Conservation (phyloP, 2,797 vertebrate genomes). For the Trematomus bernacchii region DNA sequence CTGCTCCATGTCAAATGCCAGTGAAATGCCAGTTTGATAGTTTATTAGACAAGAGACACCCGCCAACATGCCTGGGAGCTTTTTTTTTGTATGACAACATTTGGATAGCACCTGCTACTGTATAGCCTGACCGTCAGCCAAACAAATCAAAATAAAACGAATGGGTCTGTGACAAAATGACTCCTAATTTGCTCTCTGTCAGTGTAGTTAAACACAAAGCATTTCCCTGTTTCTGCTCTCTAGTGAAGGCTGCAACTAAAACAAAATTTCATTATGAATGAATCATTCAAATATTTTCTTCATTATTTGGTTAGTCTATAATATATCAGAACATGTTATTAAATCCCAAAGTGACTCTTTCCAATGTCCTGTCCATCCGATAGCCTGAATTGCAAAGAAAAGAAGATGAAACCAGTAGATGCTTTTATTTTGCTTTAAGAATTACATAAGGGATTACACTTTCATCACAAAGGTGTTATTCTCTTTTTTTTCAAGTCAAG, state of each 20-base stretch:
- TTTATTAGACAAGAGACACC: conserved; percentile 19
- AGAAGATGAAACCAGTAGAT: too few species aligned
- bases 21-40: conserved; percentile 19
- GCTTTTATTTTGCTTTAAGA: too few species aligned
- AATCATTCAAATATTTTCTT: not conserved
- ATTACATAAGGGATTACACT: too few species aligned
- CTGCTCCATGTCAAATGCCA: conserved; percentile 36
- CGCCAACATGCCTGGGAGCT: conserved; percentile 8
- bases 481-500: too few species aligned
- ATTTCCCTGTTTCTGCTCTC: not conserved
- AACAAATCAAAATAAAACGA: conserved; percentile 13
- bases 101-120: conserved; percentile 8
- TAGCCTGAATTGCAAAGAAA: too few species aligned
- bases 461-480: too few species aligned
- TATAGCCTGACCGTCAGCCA: not conserved
- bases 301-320: not conserved
- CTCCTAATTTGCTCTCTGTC: not conserved
- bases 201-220: not conserved
- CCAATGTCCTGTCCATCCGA: too few species aligned
- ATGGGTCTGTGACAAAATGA: not conserved
- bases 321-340: not conserved
- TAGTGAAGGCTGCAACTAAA: not conserved
- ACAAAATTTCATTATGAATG: not conserved
- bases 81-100: conserved; percentile 6
- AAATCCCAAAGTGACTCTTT: too few species aligned